Evolutionary conservation across 2,797 vertebrate genomes (phyloP), one percentile per base, ranked within the genome.

Genomic region (Acrocephalus scirpaceus): DNA sequence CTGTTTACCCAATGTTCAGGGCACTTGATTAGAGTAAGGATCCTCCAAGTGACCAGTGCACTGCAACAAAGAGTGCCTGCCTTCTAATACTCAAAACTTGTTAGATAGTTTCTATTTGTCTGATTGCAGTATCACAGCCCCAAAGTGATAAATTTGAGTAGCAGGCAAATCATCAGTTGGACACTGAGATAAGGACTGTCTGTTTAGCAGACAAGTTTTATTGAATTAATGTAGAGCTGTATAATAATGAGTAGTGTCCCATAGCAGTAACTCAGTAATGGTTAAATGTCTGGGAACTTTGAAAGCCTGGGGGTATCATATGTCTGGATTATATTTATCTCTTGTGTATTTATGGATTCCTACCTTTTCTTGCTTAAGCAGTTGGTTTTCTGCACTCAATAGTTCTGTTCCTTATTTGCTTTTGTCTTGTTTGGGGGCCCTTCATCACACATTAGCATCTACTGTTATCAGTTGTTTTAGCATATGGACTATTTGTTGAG

Each of bases 1-100:
- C 23, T 61, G 25, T 30, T 76, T n/a, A 20, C 13, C 21, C 1
- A 1, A 2, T 1, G 2, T 23, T 61, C 23, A 5, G 40, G 64
- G 29, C 17, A 17, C 42, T 30, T 54, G 34, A 8, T 34, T 18
- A 26, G 65, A 40, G 17, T 16, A 61, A 25, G 25, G 21, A 48
- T 77, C 42, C 7, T 70, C 26, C 23, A 30, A 47, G 48, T 25
- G 48, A 40, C 25, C 29, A 8, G 9, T 26, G 25, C 7, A 2
- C 30, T 30, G 25, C 11, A 34, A 12, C 62, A 21, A n/a, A 8
- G n/a, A 47, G 3, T 62, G 30, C 21, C 34, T 71, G 21, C 34
- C 47, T 62, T 47, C 26, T 78, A 9, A 16, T 27, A 27, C 30
- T 62, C 36, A 21, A 1, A 69, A 42, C 21, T 56, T 34, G 8